Evolutionary conservation across 2,888 invertebrate species (phyloP), one percentile per base, ranked within the genome.

Genomic region (Micropterix aruncella): DNA sequence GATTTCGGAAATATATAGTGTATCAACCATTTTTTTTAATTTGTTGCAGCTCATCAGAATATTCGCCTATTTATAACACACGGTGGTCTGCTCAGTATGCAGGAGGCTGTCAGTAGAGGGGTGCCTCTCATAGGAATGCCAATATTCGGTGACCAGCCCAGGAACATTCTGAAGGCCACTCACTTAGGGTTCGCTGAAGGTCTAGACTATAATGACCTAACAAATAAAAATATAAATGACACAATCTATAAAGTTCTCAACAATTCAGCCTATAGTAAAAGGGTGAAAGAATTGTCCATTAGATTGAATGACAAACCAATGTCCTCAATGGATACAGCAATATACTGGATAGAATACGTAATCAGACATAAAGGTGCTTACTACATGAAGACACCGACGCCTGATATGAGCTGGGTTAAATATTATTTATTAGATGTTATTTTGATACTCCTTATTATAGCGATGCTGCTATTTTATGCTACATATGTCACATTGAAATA

Each of bases 371-470:
- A 49, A 41, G 48, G 48, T 9, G 50, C 48, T 7, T 16, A 16
- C 7, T 44, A 46, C 36, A 42, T 50, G 45, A 47, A 41, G 42
- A 48, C 50, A 5, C 48, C 50, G 1, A 60, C 62, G 1, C 52
- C 62, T 3, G 56, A 63, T 43, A 52, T 70, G 47, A 55, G 58
- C 2, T 60, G 66, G 50, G 60, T 63, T 55, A 61, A 68, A 52
- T 60, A 60, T 46, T 47, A 61, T 17, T 49, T 70, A 16, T 47
- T 70, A 3, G 79, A 78, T 54, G 63, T 79, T 27, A 57, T 12
- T 27, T 27, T n/a, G n/a, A n/a, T n/a, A n/a, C n/a, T n/a, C n/a
- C n/a, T n/a, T n/a, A n/a, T n/a, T n/a, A n/a, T n/a, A n/a, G n/a
- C n/a, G n/a, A n/a, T n/a, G n/a, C n/a, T n/a, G n/a, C n/a, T n/a